A percentile compares a stretch with the other conserved stretches of the same genome.
These are phyloP conservation scores for Phragmatobia fuliginosa DNA, from an alignment of 2,888 invertebrate genomes.

Conservation along the genomic window DNA sequence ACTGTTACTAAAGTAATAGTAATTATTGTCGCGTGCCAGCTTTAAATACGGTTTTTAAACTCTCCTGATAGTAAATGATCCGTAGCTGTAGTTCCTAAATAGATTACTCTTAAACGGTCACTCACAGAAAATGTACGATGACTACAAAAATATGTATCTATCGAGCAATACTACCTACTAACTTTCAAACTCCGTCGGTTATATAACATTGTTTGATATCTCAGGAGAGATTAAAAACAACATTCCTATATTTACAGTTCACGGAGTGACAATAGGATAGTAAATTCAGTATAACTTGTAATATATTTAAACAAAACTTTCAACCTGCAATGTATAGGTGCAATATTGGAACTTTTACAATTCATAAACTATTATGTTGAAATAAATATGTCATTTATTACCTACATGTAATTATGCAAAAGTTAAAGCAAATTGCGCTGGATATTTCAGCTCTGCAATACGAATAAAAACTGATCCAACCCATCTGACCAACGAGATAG, in stretches of 20 bases:
- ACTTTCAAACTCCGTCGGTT: not conserved
- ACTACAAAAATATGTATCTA: not conserved
- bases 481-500: no score
- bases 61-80: not conserved
- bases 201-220: constrained; percentile 10
- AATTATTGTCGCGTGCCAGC: not conserved
- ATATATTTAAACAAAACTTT: not conserved
- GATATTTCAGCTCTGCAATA: no score
- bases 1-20: constrained; percentile 16
- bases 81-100: not conserved
- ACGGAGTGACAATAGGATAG: constrained; percentile 25
- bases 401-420: no score
- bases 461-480: no score
- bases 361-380: not conserved
- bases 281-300: not conserved
- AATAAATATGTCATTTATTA: not conserved
- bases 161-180: not conserved
- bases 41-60: constrained; percentile 12
- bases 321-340: not conserved
- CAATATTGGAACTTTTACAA: not conserved
- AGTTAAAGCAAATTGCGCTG: no score
- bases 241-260: constrained; percentile 37
- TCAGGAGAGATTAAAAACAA: constrained; percentile 29
- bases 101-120: not conserved
- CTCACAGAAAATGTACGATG: not conserved